Percentiles rank a stretch among this genome's conserved stretches.
phyloP scores from a whole-genome alignment of 2,888 invertebrate species.

The Clanis bilineata region DNA sequence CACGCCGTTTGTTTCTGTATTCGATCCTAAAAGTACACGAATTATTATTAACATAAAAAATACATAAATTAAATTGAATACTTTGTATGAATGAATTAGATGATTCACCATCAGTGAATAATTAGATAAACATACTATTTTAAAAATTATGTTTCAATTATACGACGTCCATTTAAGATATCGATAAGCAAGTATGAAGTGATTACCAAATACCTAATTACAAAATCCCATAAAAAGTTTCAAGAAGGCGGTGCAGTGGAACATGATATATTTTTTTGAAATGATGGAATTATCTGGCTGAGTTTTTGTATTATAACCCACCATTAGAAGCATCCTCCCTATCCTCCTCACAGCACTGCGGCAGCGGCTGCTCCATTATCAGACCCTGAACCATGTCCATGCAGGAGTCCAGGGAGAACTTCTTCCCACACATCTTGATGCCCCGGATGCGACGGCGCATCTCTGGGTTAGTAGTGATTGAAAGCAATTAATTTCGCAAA shows the following conservation, averaged over 20 bases:
- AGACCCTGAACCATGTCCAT: slow-evolving; percentile 93
- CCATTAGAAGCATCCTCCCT: slow-evolving; percentile 72
- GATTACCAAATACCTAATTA: too few relatives aligned
- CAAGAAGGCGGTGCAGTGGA: neutral
- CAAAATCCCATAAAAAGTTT: too few relatives aligned
- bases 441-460: slow-evolving; percentile 93
- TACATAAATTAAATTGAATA: slow-evolving; percentile 17
- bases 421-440: slow-evolving; percentile 94
- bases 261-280: neutral
- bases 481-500: neutral
- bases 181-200: neutral
- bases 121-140: neutral
- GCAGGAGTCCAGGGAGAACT: slow-evolving; percentile 94
- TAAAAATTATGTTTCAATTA: too few relatives aligned
- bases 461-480: slow-evolving; percentile 68
- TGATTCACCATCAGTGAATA: neutral
- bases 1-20: slow-evolving; percentile 52
- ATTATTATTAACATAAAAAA: slow-evolving; percentile 23
- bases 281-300: neutral
- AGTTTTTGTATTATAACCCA: slow-evolving; percentile 40
- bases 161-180: too few relatives aligned
- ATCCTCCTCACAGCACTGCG: slow-evolving; percentile 81
- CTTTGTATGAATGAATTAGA: too few relatives aligned
- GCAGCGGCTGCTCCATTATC: slow-evolving; percentile 79
- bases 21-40: slow-evolving; percentile 61